Evolutionary conservation across 1,140 invertebrate species (phyloP).

Genomic region (Macrotrachela quadricornifera): DNA sequence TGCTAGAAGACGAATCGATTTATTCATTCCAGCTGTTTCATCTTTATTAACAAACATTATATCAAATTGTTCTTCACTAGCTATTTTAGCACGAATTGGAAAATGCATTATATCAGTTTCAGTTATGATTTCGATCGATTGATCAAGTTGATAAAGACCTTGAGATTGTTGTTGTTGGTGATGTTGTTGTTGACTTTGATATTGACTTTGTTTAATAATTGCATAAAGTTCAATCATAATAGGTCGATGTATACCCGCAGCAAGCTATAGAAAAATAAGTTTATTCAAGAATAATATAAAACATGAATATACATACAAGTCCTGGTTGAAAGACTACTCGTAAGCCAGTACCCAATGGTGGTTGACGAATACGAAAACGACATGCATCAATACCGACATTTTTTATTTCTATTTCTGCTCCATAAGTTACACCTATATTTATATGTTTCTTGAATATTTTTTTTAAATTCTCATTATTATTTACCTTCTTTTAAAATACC

Average conservation of each 20-base stretch:
- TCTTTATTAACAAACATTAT: not conserved
- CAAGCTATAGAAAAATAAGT: constrained; percentile 16
- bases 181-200: constrained; percentile 15
- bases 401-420: constrained; percentile 12
- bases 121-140: constrained; percentile 19
- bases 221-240: constrained; percentile 25
- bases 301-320: constrained; percentile 16
- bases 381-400: constrained; percentile 28
- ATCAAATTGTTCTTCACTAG: constrained; percentile 1
- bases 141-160: constrained; percentile 17
- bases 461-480: too few species aligned
- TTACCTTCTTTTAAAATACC: constrained; percentile 23
- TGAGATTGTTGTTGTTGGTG: constrained; percentile 18
- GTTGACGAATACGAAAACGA: constrained; percentile 25
- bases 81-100: constrained; percentile 18
- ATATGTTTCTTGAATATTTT: too few species aligned
- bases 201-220: constrained; percentile 15
- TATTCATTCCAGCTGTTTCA: too few species aligned
- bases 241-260: constrained; percentile 25
- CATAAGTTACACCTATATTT: constrained; percentile 19
- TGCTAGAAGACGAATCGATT: too few species aligned
- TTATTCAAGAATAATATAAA: not conserved
- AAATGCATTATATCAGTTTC: constrained; percentile 24
- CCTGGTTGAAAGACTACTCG: constrained; percentile 24
- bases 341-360: constrained; percentile 25